Percentiles rank a stretch among this genome's conserved stretches.
phyloP scores from a whole-genome alignment of 2,797 vertebrate species.

The Benthosema pterotum region DNA sequence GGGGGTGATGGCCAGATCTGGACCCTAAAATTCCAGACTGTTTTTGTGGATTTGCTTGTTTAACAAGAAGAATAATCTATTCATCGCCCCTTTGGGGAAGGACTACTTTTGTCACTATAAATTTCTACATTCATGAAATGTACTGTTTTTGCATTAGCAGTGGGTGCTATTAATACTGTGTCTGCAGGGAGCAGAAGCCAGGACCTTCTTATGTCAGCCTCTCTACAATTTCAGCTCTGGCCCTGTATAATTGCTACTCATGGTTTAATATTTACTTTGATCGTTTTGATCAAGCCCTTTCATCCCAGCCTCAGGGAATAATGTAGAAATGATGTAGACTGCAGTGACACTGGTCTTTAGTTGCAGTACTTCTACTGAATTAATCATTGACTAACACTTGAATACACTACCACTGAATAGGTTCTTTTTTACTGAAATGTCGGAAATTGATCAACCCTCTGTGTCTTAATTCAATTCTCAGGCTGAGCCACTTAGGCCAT shows the following conservation, averaged over 20 bases:
- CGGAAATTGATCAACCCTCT: slow-evolving; percentile 14
- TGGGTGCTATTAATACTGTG: no score
- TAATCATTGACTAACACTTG: slow-evolving; percentile 10
- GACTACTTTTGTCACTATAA: no score
- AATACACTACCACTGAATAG: neutral
- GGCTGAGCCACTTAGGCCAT: neutral
- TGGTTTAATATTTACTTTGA: neutral
- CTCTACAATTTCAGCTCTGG: no score
- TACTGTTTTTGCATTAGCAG: no score
- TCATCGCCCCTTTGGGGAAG: no score
- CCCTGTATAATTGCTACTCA: no score
- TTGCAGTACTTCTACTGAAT: slow-evolving; percentile 5
- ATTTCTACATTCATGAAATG: no score
- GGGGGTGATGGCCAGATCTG: neutral
- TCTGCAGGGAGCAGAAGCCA: no score
- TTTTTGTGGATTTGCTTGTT: neutral
- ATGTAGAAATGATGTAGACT: slow-evolving; percentile 2
- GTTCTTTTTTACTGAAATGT: slow-evolving; percentile 5
- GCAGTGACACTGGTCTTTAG: neutral
- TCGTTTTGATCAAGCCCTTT: slow-evolving; percentile 1
- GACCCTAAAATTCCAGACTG: slow-evolving; percentile 21
- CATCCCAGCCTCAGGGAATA: neutral
- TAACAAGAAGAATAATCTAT: no score
- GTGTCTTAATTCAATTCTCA: slow-evolving; percentile 8
- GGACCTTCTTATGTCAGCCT: no score